A percentile compares a stretch with the other conserved stretches of the same genome.
Conservation (phyloP, 2,888 invertebrate genomes). For the Netelia virgata region DNA sequence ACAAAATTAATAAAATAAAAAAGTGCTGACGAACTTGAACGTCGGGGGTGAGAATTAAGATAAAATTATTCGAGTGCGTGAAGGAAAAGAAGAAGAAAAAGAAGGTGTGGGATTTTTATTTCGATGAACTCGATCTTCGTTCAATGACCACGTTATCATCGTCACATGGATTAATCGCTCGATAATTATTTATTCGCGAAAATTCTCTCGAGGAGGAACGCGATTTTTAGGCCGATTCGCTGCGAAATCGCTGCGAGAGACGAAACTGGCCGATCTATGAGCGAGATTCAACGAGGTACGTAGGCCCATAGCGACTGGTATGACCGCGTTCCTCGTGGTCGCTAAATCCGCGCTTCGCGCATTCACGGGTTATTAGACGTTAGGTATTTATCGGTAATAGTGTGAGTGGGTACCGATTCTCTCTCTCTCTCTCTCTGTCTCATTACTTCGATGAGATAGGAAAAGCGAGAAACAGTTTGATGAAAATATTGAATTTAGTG, state of each 20-base stretch:
- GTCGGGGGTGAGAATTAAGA: too few relatives aligned
- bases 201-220: neutral
- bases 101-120: slow-evolving; percentile 15
- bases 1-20: too few relatives aligned
- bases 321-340: slow-evolving; percentile 49
- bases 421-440: neutral
- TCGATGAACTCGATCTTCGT: neutral
- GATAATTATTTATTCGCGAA: neutral
- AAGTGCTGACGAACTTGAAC: too few relatives aligned
- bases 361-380: neutral
- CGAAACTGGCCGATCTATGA: slow-evolving; percentile 42
- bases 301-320: slow-evolving; percentile 31
- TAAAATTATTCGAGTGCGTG: neutral
- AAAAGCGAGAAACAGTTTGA: too few relatives aligned
- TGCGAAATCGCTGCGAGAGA: slow-evolving; percentile 1
- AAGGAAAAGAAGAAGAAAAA: neutral
- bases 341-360: slow-evolving; percentile 14
- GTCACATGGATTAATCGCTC: too few relatives aligned
- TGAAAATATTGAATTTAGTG: too few relatives aligned
- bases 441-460: too few relatives aligned
- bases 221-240: too few relatives aligned
- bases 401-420: neutral
- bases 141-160: neutral
- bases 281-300: slow-evolving; percentile 58
- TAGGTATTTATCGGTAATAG: slow-evolving; percentile 1